These are phyloP conservation scores for Melospiza melodia DNA, from an alignment of 2,113 vertebrate species.

Conservation along the genomic window DNA sequence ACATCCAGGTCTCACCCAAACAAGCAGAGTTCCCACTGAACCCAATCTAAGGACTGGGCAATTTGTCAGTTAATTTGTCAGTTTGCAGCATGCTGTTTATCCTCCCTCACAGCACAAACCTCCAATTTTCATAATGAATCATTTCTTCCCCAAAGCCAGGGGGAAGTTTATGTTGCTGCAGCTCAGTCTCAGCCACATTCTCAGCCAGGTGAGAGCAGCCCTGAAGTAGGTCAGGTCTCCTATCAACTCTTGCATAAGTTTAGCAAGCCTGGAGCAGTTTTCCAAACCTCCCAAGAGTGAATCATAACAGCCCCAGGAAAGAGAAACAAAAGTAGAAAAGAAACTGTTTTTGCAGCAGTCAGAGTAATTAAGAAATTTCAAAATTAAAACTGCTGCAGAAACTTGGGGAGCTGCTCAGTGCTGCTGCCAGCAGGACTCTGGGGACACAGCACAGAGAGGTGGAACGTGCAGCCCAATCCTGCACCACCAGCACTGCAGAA, in stretches of 20 bases:
- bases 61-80: background rate
- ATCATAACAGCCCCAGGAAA: conserved; percentile 13
- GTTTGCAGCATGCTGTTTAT: background rate
- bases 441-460: rapidly evolving
- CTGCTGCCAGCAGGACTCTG: background rate
- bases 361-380: background rate
- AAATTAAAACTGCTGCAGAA: background rate
- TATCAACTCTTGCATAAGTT: background rate
- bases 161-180: background rate
- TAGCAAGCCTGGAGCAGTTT: conserved; percentile 2
- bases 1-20: background rate
- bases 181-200: background rate
- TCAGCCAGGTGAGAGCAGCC: background rate
- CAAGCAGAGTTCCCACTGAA: background rate
- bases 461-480: background rate
- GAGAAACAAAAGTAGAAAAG: background rate
- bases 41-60: background rate
- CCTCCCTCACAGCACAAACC: background rate
- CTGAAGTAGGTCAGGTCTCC: conserved; percentile 9
- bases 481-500: background rate
- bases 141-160: background rate
- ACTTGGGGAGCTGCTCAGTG: background rate
- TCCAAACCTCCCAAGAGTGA: background rate
- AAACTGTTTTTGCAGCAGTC: background rate
- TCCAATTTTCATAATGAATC: background rate